Evolutionary conservation across 2,888 invertebrate species (phyloP).

Genomic region (Megaustenia siamemsis): DNA sequence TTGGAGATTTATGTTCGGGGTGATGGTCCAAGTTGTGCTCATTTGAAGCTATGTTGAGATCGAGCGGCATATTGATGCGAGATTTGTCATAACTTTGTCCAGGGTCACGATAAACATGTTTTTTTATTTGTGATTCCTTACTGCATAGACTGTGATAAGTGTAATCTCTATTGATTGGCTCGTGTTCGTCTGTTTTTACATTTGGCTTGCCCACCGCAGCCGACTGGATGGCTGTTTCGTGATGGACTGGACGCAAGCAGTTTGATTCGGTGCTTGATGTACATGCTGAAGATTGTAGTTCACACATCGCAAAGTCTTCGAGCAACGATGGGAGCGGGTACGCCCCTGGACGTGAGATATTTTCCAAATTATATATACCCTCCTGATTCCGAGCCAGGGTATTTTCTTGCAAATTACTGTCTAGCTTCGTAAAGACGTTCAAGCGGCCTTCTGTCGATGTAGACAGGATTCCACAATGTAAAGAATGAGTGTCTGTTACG

Average conservation of each 20-base stretch:
- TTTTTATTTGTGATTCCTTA: no score
- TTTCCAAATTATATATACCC: background rate
- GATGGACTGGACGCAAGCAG: background rate
- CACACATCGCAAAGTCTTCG: background rate
- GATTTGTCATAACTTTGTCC: no score
- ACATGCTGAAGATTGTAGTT: background rate
- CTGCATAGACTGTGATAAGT: no score
- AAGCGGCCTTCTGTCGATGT: background rate
- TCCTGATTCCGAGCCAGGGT: background rate
- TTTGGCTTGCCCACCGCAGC: no score
- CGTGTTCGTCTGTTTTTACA: no score
- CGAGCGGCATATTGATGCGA: no score
- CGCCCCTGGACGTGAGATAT: background rate
- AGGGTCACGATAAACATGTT: no score
- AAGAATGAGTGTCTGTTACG: background rate
- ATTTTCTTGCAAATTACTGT: background rate
- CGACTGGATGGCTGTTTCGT: no score
- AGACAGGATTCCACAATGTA: background rate
- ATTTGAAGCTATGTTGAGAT: no score
- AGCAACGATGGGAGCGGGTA: background rate
- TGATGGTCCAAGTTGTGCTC: no score
- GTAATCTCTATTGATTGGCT: no score
- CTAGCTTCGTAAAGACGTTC: background rate
- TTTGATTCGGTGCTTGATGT: background rate
- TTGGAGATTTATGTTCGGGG: no score